Evolutionary conservation across 2,888 invertebrate species (phyloP).

Genomic region (Parnassius smintheus): DNA sequence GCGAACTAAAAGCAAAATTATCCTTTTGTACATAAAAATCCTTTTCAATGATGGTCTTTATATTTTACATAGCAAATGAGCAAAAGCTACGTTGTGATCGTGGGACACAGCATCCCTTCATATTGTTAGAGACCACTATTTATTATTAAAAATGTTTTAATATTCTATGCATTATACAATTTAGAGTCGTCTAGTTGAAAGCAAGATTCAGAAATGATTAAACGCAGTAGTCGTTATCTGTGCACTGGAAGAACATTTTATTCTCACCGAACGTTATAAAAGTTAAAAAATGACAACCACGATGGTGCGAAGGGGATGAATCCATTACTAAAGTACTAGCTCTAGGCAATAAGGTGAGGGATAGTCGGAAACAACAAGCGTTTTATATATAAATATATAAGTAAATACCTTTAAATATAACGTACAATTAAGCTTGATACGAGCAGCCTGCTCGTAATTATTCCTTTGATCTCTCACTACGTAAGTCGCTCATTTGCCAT

Average conservation of each 20-base stretch:
- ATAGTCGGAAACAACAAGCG: slow-evolving; percentile 25
- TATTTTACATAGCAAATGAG: slow-evolving; percentile 44
- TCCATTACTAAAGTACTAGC: slow-evolving; percentile 6
- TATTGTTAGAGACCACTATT: slow-evolving; percentile 25
- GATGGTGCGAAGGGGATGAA: slow-evolving; percentile 2
- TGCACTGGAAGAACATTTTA: slow-evolving; percentile 6
- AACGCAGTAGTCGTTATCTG: slow-evolving; percentile 12
- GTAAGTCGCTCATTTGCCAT: slow-evolving; percentile 46
- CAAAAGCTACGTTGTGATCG: slow-evolving; percentile 33
- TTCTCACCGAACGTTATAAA: slow-evolving; percentile 4
- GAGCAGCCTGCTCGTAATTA: slow-evolving; percentile 47
- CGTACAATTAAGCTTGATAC: slow-evolving; percentile 40
- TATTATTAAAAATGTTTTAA: slow-evolving; percentile 15
- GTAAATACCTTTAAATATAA: slow-evolving; percentile 23
- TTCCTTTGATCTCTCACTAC: slow-evolving; percentile 51
- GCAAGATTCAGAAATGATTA: slow-evolving; percentile 4
- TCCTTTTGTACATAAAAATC: slow-evolving; percentile 65
- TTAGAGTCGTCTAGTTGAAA: slow-evolving; percentile 2
- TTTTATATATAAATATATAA: slow-evolving; percentile 28
- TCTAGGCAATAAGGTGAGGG: neutral
- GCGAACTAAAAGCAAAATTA: slow-evolving; percentile 43
- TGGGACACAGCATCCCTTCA: slow-evolving; percentile 34
- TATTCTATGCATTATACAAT: slow-evolving; percentile 3
- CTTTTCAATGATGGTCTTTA: slow-evolving; percentile 53
- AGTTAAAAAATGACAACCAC: slow-evolving; percentile 15